phyloP scores from a whole-genome alignment of 1,140 invertebrate genomes.

The Acromyrmex echinatior region DNA sequence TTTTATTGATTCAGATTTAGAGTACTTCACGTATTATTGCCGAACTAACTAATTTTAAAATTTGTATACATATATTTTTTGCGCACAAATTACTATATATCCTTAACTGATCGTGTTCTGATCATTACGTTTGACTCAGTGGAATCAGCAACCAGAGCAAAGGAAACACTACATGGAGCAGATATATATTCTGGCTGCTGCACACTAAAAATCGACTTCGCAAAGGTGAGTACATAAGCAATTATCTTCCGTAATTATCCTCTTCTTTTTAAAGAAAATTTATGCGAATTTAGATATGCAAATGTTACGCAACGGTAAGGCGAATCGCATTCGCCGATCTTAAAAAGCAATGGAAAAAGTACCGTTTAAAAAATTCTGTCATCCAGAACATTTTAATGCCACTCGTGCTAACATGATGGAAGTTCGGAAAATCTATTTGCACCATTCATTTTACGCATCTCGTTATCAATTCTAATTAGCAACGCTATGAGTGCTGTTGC shows the following conservation, averaged over 20 bases:
- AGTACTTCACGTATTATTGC: background rate
- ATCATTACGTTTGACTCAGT: slow-evolving; percentile 96
- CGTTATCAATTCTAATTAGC: slow-evolving; percentile 71
- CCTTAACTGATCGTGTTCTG: slow-evolving; percentile 87
- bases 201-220: slow-evolving; percentile 99
- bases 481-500: background rate
- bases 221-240: slow-evolving; percentile 93
- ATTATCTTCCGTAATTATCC: slow-evolving; percentile 37
- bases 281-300: slow-evolving; percentile 35
- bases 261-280: background rate
- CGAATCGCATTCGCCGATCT: background rate
- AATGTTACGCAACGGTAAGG: background rate
- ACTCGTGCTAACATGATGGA: slow-evolving; percentile 18
- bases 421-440: slow-evolving; percentile 57
- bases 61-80: background rate
- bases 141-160: slow-evolving; percentile 97
- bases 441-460: slow-evolving; percentile 62
- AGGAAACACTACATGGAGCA: slow-evolving; percentile 97
- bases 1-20: too few relatives aligned
- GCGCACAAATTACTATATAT: slow-evolving; percentile 69
- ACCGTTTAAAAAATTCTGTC: slow-evolving; percentile 13
- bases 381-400: slow-evolving; percentile 35
- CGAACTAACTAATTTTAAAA: background rate
- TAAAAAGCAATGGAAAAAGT: slow-evolving; percentile 13
- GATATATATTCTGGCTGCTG: slow-evolving; percentile 99